Evolutionary conservation across 2,797 vertebrate species (phyloP), one percentile per base, ranked within the genome.

Genomic region (Xenentodon cancila): DNA sequence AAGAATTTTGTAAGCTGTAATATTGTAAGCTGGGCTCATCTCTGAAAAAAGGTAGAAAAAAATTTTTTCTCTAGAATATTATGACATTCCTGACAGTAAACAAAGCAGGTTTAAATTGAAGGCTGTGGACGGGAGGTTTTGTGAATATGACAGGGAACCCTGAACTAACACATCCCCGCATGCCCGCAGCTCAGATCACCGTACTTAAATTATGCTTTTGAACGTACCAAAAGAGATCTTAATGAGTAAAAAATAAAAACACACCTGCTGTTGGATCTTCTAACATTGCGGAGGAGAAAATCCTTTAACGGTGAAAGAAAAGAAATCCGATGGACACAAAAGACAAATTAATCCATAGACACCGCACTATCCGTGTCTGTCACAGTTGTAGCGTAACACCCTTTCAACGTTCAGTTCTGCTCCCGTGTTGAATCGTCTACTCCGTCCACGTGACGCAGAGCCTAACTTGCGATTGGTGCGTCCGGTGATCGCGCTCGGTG

Each of bases 211-310:
- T 3, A 40, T 15, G 37, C 37, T 15, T 40, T 15, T 15, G 11
- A 37, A 37, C 34, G 11, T 1, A 37, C 9, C 34, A 11, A 12
- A 37, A 32, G 3, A 32, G 6, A 9, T 37, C 34, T 37, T 37
- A 12, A 40, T 9, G 3, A 46, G 44, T 11, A 46, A 46, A 46
- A 62, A 0, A 12, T 0, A 64, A 3, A 19, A 20, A 79, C 85
- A 42, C 37, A 91, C 88, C 88, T 79, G 73, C 18, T 0, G 66
- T 55, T 27, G 57, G 48, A 25, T 74, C 77, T 56, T 66, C 68
- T 51, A 86, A 68, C 90, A 91, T 91, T 27, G 70, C 81, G 67
- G 42, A 12, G 17, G 13, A 13, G 19, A 7, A 43, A 71, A 63
- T 25, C 32, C 60, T 61, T 17, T 30, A 67, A 57, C 4, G n/a